These are phyloP conservation scores for Stercorarius parasiticus DNA, from an alignment of 2,113 vertebrate genomes.

Conservation along the genomic window DNA sequence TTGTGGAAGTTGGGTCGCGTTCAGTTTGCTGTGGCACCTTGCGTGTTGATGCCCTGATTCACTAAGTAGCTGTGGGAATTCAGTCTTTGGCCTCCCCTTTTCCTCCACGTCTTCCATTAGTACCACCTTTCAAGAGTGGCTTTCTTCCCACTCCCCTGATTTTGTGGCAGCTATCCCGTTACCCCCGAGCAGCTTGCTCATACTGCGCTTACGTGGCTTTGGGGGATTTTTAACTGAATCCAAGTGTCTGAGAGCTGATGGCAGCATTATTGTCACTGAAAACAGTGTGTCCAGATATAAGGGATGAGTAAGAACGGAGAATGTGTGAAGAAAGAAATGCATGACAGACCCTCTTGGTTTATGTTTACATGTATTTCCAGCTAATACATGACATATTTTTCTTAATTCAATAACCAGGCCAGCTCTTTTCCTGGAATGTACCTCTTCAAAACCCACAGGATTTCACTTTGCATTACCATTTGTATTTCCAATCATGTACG, in stretches of 20 bases:
- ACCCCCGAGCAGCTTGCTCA: not conserved
- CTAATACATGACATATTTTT: not conserved
- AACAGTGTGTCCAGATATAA: not conserved
- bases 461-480: not conserved
- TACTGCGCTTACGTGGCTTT: not conserved
- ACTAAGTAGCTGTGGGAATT: not conserved
- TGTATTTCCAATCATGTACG: not conserved
- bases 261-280: not conserved
- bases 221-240: not conserved
- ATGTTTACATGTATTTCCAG: not conserved
- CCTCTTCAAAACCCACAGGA: not conserved
- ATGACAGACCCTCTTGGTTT: not conserved
- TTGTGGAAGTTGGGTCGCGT: not conserved
- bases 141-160: not conserved
- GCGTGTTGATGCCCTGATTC: not conserved
- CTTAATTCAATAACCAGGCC: not conserved
- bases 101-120: not conserved
- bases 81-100: not conserved
- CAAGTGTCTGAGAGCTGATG: not conserved
- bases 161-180: not conserved
- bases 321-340: not conserved
- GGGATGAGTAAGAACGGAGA: not conserved
- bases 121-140: not conserved
- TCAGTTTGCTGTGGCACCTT: not conserved
- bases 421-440: not conserved